phyloP scores from a whole-genome alignment of 2,797 vertebrate genomes.

The Helostoma temminkii region DNA sequence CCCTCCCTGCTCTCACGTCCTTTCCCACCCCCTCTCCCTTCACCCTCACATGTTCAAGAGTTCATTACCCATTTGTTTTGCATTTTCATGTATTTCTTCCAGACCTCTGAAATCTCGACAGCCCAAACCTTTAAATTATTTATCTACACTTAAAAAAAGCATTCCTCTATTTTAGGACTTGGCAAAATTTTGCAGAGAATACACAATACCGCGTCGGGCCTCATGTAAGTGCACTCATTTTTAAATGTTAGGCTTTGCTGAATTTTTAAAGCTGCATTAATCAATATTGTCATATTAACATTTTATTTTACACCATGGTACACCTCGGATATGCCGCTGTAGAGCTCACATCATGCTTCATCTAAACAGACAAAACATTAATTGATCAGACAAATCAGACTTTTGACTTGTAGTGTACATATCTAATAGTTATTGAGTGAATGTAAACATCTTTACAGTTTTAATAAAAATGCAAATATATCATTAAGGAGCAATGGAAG shows the following conservation, averaged over 20 bases:
- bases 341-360: too few relatives aligned
- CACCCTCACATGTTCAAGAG: slow-evolving; percentile 58
- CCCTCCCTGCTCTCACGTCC: slow-evolving; percentile 22
- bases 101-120: slow-evolving; percentile 61
- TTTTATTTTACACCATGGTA: background rate
- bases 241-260: background rate
- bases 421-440: too few relatives aligned
- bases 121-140: slow-evolving; percentile 61
- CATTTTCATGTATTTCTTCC: slow-evolving; percentile 61
- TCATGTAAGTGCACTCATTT: background rate
- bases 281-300: background rate
- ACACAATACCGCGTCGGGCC: slow-evolving; percentile 35
- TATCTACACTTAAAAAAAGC: slow-evolving; percentile 42
- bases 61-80: slow-evolving; percentile 72
- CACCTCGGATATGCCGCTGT: background rate
- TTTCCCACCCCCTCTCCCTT: background rate
- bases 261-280: background rate
- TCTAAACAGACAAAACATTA: too few relatives aligned
- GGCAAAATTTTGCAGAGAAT: slow-evolving; percentile 43
- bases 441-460: too few relatives aligned
- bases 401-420: too few relatives aligned
- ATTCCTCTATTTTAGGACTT: slow-evolving; percentile 46
- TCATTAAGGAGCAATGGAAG: background rate
- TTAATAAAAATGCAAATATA: background rate
- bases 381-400: too few relatives aligned